Conservation (phyloP, 2,888 invertebrate species). For the Eupithecia inturbata region DNA sequence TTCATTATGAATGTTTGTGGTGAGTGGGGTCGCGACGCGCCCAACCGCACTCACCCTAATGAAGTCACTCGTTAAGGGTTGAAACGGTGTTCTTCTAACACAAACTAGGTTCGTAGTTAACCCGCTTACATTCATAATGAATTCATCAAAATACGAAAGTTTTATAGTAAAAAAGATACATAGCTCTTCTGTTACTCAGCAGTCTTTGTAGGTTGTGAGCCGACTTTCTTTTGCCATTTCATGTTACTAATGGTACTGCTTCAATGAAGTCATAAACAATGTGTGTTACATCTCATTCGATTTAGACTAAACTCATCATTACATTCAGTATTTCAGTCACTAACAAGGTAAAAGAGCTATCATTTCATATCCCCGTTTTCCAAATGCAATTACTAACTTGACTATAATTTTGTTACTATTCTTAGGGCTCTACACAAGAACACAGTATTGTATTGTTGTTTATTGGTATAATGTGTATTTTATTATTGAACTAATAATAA, state of each 20-base stretch:
- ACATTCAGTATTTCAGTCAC: constrained; percentile 60
- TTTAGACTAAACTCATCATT: constrained; percentile 67
- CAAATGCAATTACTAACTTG: constrained; percentile 71
- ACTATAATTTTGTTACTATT: constrained; percentile 71
- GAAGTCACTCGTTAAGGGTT: no score
- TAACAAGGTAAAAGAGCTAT: constrained; percentile 66
- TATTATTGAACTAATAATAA: constrained; percentile 15
- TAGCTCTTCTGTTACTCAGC: background rate
- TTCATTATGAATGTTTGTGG: no score
- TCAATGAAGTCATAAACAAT: constrained; percentile 63
- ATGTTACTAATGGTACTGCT: constrained; percentile 56
- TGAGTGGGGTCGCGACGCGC: no score
- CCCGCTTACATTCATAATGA: no score
- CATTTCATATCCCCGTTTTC: constrained; percentile 54
- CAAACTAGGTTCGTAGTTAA: no score
- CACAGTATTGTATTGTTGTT: constrained; percentile 18
- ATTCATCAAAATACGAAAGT: no score
- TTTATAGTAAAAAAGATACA: no score
- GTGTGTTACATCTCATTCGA: constrained; percentile 61
- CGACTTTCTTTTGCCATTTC: background rate
- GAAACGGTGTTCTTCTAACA: no score
- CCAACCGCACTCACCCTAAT: no score
- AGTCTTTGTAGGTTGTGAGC: background rate
- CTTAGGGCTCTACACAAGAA: constrained; percentile 59
- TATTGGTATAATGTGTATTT: constrained; percentile 19